Evolutionary conservation across 30 jellyfish, hydroid and myxozoan genomes (phyloP), one percentile per base, ranked within the genome.

Genomic region (Phacellophora camtschatica): DNA sequence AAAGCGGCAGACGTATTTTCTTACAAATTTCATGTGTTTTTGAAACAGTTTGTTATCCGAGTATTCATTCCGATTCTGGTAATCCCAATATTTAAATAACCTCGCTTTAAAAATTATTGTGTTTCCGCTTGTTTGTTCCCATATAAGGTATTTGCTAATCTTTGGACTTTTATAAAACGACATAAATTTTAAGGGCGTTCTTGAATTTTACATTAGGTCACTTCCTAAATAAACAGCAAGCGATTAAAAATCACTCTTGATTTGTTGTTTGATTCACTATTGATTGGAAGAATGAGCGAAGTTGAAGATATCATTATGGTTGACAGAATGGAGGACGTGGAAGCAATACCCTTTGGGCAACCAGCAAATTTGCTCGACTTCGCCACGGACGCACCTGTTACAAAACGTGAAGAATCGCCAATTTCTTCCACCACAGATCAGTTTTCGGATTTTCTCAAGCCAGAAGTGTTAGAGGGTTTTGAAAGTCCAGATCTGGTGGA

Each of bases 371-470:
- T 64, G 50, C 34, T 80, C 54, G 68, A 64, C 42, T 83, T 64
- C 61, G 48, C 66, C 11, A 46, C 59, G 34, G 91, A 80, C 73
- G 45, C 89, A 50, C 91, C 80, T 45, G 78, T 53, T 54, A 22
- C 36, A 22, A 67, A 64, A 23, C 49, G 30, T n/a, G 91, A 80
- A 24, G 91, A 51, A 28, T 55, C 69, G 42, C 91, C 91, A 25
- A 71, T 80, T 71, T 80, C 91, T 24, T 64, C 91, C 22, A 80
- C 91, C 83, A 64, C 91, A 64, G 91, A 80, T 53, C 83, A 80
- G 37, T 62, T 80, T 24, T 5, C 54, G 77, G 91, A 80, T 66
- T 80, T 65, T 18, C 20, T 57, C 61, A 65, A 64, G 35, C 91
- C 91, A 64, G 91, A 80, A 22, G 30, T 50, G 23, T 33, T 46